Conservation (phyloP, 2,888 invertebrate species). For the Rhogogaster chlorosoma region DNA sequence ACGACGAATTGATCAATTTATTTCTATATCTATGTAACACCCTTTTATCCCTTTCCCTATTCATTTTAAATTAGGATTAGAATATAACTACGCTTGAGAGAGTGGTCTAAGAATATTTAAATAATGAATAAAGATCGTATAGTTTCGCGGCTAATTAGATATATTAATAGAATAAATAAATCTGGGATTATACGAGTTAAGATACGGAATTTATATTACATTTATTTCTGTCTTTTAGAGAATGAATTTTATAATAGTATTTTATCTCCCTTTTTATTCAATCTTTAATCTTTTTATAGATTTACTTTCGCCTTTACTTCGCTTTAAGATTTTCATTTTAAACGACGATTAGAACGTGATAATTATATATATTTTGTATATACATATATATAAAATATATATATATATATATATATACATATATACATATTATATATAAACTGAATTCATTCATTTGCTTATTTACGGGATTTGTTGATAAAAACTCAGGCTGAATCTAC, state of each 20-base stretch:
- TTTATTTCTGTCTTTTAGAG: slow-evolving; percentile 73
- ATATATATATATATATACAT: neutral
- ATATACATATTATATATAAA: no score
- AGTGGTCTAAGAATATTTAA: neutral
- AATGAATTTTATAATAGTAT: slow-evolving; percentile 59
- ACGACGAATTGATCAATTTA: neutral
- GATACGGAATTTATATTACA: slow-evolving; percentile 76
- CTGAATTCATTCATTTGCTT: neutral
- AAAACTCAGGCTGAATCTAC: neutral
- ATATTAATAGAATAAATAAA: neutral
- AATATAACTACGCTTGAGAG: neutral
- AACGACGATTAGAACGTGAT: slow-evolving; percentile 4
- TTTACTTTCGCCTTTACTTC: slow-evolving; percentile 2
- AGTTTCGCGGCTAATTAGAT: neutral
- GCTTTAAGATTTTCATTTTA: slow-evolving; percentile 18
- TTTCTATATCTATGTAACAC: neutral
- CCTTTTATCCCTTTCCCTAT: neutral
- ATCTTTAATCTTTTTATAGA: slow-evolving; percentile 35
- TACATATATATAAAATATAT: no score
- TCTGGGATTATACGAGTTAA: neutral
- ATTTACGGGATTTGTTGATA: neutral
- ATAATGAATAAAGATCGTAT: neutral
- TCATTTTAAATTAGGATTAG: neutral
- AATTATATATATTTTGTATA: no score
- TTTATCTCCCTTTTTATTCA: slow-evolving; percentile 55